Evolutionary conservation across 2,113 vertebrate species (phyloP), one percentile per base, ranked within the genome.

Genomic region (Daphoenositta chrysoptera): DNA sequence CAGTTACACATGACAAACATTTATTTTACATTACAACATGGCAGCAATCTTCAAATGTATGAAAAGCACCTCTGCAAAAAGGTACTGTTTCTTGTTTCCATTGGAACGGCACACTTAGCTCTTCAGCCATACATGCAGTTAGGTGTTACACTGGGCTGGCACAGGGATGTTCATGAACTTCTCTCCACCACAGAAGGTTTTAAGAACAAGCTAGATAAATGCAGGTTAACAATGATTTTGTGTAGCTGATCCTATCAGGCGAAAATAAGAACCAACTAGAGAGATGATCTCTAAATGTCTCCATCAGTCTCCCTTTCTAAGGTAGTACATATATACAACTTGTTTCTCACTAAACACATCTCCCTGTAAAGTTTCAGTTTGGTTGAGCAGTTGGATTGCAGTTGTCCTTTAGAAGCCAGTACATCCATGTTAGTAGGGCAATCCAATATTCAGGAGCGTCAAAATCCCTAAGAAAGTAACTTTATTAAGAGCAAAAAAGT

Each of bases 351-450:
- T 28, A 44, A 51, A 93, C 83, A 68, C 22, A 68, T 24, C 76
- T 78, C 42, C 30, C 63, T 61, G 56, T 73, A 70, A 94, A 82
- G 45, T 77, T 93, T 87, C 65, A 58, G 33, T 69, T 53, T 68
- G 69, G 15, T 35, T 57, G 37, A 85, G 51, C 56, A 94, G 72
- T 14, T 76, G 78, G 42, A 66, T 56, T 57, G 26, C n/a, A 89
- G 57, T 16, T 87, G 70, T 68, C 45, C 35, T 90, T 91, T 63
- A 87, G 75, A 83, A 79, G 44, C 20, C 35, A 76, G 35, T 23
- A 61, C 9, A 42, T 15, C 35, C 24, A 56, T 0, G 1, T 42
- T 83, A 88, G 68, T 30, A 61, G n/a, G 39, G 24, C 68, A 94
- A 65, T 60, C 63, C 66, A 70, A 82, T 66, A 88, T 24, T 73